Evolutionary conservation across 2,888 invertebrate species (phyloP).

Genomic region (Kryphioiulus occultus): DNA sequence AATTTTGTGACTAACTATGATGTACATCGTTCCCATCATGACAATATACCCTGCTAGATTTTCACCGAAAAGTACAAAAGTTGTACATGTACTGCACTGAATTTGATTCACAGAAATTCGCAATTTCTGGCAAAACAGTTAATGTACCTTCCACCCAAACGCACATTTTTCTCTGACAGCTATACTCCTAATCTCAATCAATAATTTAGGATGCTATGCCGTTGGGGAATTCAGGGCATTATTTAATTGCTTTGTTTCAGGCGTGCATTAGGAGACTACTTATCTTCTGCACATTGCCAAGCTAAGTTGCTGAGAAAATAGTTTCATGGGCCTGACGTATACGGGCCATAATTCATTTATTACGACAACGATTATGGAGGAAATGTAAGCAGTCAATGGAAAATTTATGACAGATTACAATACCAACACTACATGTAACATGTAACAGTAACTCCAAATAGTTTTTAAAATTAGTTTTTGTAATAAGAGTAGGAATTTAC

Average conservation of each 20-base stretch:
- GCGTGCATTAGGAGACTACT: background rate
- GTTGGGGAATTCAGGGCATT: background rate
- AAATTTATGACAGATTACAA: background rate
- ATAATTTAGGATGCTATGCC: background rate
- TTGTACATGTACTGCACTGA: background rate
- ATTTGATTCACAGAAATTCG: background rate
- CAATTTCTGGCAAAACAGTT: background rate
- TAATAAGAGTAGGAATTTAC: too few relatives aligned
- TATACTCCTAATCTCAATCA: background rate
- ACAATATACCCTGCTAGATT: too few relatives aligned
- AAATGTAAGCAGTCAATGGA: background rate
- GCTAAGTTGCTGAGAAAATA: background rate
- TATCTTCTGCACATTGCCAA: background rate
- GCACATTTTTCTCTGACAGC: background rate
- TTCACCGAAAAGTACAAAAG: background rate
- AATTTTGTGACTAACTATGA: too few relatives aligned
- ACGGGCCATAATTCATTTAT: background rate
- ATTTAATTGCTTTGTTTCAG: conserved; percentile 33
- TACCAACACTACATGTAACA: background rate
- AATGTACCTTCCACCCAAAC: background rate
- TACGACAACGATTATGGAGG: background rate
- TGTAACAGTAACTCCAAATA: too few relatives aligned
- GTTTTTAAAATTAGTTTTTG: too few relatives aligned
- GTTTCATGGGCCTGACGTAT: background rate
- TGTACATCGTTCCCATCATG: too few relatives aligned